Conservation (phyloP, 35 echinoderm and acorn worm species). For the Lytechinus variegatus region DNA sequence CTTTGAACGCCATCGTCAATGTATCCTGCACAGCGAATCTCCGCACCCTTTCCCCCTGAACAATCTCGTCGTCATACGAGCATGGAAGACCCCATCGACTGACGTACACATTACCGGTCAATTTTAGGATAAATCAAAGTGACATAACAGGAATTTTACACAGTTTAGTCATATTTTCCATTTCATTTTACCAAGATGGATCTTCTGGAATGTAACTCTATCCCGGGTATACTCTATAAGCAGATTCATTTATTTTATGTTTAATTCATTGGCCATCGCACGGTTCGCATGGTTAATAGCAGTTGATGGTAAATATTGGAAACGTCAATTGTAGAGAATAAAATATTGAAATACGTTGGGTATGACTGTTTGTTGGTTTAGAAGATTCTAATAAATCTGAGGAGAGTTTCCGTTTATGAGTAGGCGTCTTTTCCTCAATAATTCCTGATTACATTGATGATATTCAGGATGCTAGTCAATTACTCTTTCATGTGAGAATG, state of each 20-base stretch:
- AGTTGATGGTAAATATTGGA: background rate
- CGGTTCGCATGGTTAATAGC: background rate
- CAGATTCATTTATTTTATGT: no score
- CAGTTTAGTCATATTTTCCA: background rate
- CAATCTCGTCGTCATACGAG: background rate
- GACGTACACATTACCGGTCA: no score
- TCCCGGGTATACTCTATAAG: no score
- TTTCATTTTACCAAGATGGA: background rate
- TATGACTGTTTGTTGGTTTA: background rate
- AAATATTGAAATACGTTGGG: background rate
- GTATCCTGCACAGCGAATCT: background rate
- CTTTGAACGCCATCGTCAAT: background rate
- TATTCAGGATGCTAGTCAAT: background rate
- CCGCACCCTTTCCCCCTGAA: background rate
- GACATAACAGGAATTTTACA: background rate
- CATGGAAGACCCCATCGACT: no score
- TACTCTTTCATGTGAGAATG: background rate
- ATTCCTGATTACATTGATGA: background rate
- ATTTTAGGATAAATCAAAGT: background rate
- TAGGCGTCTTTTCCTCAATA: background rate
- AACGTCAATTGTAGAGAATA: background rate
- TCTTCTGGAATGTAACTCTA: background rate
- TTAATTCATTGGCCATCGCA: no score
- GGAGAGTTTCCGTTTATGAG: background rate
- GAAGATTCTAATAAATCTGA: background rate